phyloP scores from a whole-genome alignment of 2,113 vertebrate species.

The Spheniscus mendiculus region DNA sequence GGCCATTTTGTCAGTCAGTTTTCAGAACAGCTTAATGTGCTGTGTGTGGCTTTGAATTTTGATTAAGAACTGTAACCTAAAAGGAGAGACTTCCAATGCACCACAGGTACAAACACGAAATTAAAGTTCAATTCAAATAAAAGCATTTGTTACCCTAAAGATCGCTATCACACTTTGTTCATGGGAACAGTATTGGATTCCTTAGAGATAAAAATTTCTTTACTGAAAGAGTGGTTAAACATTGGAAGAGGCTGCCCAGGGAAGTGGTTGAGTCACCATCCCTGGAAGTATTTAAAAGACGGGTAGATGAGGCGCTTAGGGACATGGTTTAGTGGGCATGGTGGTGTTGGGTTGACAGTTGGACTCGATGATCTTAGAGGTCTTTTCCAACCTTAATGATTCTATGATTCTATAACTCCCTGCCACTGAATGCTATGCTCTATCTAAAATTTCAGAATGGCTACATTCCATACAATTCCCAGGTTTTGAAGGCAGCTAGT shows the following conservation, averaged over 20 bases:
- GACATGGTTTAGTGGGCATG: too few species aligned
- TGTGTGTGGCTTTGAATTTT: not conserved
- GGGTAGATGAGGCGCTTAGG: too few species aligned
- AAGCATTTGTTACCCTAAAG: not conserved
- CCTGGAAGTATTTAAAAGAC: too few species aligned
- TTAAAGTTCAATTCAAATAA: not conserved
- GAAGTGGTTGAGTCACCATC: too few species aligned
- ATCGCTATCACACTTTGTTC: not conserved
- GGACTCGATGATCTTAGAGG: too few species aligned
- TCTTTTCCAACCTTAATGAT: too few species aligned
- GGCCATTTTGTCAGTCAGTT: not conserved
- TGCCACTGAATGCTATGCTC: not conserved
- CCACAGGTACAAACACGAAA: not conserved
- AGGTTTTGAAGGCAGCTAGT: not conserved
- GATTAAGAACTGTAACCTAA: not conserved
- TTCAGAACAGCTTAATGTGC: not conserved
- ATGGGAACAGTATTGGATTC: not conserved
- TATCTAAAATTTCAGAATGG: not conserved
- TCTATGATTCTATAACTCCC: not conserved
- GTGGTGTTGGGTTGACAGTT: too few species aligned
- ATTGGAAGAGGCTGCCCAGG: too few species aligned
- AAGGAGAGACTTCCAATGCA: not conserved
- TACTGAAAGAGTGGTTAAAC: too few species aligned
- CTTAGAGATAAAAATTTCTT: not conserved
- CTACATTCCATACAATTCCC: not conserved